A percentile compares a stretch with the other conserved stretches of the same genome.
Evolutionary conservation across 2,113 vertebrate genomes (phyloP).

Genomic region (Microcebus jonahi): DNA sequence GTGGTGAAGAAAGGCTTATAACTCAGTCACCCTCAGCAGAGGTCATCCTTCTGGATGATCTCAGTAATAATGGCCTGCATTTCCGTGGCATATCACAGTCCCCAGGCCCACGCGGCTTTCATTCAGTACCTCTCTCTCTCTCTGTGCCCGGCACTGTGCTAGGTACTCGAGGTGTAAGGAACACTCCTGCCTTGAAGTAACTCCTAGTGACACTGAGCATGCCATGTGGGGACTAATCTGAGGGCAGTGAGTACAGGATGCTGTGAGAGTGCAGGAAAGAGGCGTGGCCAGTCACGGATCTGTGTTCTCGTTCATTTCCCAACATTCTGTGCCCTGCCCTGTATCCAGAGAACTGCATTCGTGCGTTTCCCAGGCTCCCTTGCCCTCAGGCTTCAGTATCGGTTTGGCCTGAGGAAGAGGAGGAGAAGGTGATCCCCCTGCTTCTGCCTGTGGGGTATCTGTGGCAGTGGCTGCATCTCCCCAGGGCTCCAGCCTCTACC

Average conservation of each 20-base stretch:
- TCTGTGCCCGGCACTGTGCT: too few species aligned
- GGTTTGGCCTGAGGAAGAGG: too few species aligned
- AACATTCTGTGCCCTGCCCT: neutral
- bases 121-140: too few species aligned
- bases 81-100: neutral
- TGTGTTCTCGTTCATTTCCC: too few species aligned
- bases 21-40: neutral
- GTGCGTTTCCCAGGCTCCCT: neutral
- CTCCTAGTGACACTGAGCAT: neutral
- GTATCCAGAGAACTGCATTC: neutral
- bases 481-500: neutral
- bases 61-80: neutral
- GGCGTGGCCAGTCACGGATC: fast-evolving
- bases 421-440: too few species aligned
- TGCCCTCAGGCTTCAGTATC: neutral
- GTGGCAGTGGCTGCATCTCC: neutral
- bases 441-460: neutral
- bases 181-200: neutral
- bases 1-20: neutral
- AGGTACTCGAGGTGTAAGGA: neutral
- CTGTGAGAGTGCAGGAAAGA: neutral
- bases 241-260: fast-evolving
- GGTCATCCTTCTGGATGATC: neutral
- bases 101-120: fast-evolving
- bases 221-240: fast-evolving